Evolutionary conservation across 37 sponge, comb jelly and placozoan species (phyloP).

Genomic region (Ianthella basta): DNA sequence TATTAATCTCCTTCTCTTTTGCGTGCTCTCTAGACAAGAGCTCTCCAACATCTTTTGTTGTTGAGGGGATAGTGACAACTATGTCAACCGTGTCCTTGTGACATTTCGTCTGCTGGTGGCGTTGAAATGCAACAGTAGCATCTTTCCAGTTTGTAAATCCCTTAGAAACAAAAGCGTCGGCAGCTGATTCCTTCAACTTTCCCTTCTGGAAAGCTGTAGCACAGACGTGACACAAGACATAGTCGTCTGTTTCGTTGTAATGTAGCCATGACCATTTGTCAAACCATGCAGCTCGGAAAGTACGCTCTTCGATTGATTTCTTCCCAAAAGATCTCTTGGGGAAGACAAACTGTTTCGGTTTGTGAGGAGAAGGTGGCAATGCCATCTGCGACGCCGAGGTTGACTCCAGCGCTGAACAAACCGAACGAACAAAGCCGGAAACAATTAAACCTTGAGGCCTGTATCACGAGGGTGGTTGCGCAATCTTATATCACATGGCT

Average conservation of each 20-base stretch:
- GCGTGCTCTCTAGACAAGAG: conserved; percentile 11
- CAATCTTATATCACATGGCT: no score
- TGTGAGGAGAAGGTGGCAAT: background rate
- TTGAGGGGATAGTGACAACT: conserved; percentile 13
- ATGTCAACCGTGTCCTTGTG: conserved; percentile 34
- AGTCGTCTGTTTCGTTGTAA: conserved; percentile 41
- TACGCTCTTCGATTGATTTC: conserved; percentile 1
- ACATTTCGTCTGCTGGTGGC: conserved; percentile 34
- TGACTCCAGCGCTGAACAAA: no score
- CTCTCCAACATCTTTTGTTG: conserved; percentile 58
- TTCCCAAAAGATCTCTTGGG: conserved; percentile 44
- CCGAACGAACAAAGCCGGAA: no score
- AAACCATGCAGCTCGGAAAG: conserved; percentile 57
- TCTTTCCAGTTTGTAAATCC: conserved; percentile 63
- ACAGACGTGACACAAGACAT: conserved; percentile 38
- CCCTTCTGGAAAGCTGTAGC: conserved; percentile 23
- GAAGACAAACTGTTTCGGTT: background rate
- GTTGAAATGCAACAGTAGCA: conserved; percentile 34
- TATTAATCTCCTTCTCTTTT: conserved; percentile 41
- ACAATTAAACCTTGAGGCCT: no score
- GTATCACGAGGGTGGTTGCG: no score
- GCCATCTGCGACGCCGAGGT: no score
- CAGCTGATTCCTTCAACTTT: background rate
- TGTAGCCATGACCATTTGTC: conserved; percentile 49
- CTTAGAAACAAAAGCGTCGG: background rate